Evolutionary conservation across 2,888 invertebrate genomes (phyloP).

Genomic region (Brenthis ino): DNA sequence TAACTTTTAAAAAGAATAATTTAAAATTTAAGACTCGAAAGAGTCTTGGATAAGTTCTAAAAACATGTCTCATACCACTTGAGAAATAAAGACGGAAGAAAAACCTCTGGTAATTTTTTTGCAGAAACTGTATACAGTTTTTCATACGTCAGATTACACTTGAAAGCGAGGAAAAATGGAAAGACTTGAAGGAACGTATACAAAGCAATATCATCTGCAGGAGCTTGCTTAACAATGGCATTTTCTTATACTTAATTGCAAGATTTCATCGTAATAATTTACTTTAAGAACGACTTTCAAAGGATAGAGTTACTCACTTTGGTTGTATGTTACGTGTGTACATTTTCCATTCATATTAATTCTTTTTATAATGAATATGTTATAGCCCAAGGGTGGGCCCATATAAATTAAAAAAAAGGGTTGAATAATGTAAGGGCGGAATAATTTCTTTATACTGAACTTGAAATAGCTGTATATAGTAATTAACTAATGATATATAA

Average conservation of each 20-base stretch:
- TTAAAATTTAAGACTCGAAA: background rate
- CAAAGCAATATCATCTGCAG: constrained; percentile 28
- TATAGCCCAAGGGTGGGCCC: too few relatives aligned
- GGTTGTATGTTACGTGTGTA: too few relatives aligned
- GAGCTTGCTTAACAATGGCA: constrained; percentile 27
- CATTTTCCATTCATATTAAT: too few relatives aligned
- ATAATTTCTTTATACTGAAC: too few relatives aligned
- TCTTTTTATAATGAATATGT: too few relatives aligned
- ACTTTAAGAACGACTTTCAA: background rate
- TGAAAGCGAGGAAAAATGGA: constrained; percentile 26
- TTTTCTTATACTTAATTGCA: constrained; percentile 22
- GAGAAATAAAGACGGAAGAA: constrained; percentile 8
- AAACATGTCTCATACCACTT: constrained; percentile 5
- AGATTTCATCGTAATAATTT: constrained; percentile 11
- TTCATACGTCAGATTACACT: constrained; percentile 27
- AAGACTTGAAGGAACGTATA: constrained; percentile 23
- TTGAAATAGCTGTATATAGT: too few relatives aligned
- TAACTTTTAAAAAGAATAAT: too few relatives aligned
- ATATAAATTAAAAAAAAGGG: too few relatives aligned
- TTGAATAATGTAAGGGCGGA: too few relatives aligned
- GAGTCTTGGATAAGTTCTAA: background rate
- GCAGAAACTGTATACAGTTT: constrained; percentile 27
- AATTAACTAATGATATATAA: too few relatives aligned
- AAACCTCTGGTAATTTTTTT: constrained; percentile 13
- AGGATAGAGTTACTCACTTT: too few relatives aligned